Base-by-base conservation (phyloP, 2,888 invertebrate species). In the Drosophila hamatofila region DNA sequence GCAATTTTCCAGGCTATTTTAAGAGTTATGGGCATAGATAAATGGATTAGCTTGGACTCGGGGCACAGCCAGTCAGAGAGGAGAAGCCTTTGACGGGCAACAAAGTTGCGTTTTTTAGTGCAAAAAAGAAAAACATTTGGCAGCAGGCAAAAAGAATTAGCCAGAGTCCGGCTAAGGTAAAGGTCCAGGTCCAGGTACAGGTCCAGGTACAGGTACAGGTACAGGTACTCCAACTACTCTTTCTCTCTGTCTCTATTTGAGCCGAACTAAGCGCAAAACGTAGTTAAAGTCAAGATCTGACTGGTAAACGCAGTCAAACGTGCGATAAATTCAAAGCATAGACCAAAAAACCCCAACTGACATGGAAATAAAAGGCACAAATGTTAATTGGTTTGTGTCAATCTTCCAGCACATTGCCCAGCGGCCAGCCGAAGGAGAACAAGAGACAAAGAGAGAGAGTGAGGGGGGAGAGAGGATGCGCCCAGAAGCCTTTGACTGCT, bases 321-420 rank as follows among this genome's bases (percentile, higher is more conserved):
- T 89, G 90, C 90, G 89, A 90, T 89, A 90, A 90, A 91, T 91
- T 85, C 83, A 83, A 88, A 85, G 72, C 80, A 80, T 78, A 81
- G 79, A 80, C 78, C 57, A 74, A 76, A 75, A 76, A 57, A 51
- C 55, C 75, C 44, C 80, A 77, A 75, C 77, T 77, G 77, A 70
- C 77, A 77, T 77, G 88, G 80, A 83, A 83, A 86, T 88, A 89
- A 91, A 88, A 89, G 88, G 90, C 87, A 85, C 89, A 91, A 89
- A 90, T 84, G 90, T 90, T 91, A 90, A 90, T 91, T 90, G 90
- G 90, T 90, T 90, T 91, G 88, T 89, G 90, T 91, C 90, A 91
- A 87, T 91, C 91, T 89, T 82, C 76, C 75, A 79, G 78, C 74
- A 74, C 77, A 80, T 57, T 79, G 72, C 71, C 71, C 67, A 75